phyloP scores from a whole-genome alignment of 2,113 vertebrate genomes.

The Barnardius zonarius region DNA sequence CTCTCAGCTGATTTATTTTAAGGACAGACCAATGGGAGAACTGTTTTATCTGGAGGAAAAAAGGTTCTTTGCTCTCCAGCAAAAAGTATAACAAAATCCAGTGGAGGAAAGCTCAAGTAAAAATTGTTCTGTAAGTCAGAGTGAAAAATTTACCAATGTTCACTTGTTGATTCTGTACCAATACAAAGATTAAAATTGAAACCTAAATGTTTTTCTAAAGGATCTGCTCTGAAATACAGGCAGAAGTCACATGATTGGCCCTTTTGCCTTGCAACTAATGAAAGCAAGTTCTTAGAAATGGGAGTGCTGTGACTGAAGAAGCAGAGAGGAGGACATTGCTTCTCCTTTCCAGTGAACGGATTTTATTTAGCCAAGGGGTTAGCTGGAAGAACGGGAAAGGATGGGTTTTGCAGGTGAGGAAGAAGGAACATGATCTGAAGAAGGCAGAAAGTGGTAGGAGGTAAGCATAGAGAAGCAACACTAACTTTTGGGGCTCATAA shows the following conservation, averaged over 20 bases:
- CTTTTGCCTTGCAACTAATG: neutral
- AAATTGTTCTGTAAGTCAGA: neutral
- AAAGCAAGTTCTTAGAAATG: neutral
- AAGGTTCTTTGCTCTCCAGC: neutral
- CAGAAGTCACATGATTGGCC: neutral
- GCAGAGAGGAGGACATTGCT: neutral
- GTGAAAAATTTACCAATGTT: neutral
- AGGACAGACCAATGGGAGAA: neutral
- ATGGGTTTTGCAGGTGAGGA: neutral
- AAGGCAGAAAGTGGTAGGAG: neutral
- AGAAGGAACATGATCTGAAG: neutral
- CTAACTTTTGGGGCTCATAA: neutral
- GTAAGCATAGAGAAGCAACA: neutral
- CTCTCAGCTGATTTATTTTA: neutral
- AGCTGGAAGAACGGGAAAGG: neutral
- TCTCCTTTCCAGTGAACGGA: neutral
- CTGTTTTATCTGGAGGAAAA: neutral
- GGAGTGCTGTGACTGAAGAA: neutral
- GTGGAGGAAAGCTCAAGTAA: neutral
- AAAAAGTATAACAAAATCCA: neutral
- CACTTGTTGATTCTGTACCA: neutral
- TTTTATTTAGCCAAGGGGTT: neutral
- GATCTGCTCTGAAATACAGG: neutral
- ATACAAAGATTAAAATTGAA: neutral
- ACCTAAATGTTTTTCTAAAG: neutral